Evolutionary conservation across 2,797 vertebrate species (phyloP).

Genomic region (Alosa sapidissima): DNA sequence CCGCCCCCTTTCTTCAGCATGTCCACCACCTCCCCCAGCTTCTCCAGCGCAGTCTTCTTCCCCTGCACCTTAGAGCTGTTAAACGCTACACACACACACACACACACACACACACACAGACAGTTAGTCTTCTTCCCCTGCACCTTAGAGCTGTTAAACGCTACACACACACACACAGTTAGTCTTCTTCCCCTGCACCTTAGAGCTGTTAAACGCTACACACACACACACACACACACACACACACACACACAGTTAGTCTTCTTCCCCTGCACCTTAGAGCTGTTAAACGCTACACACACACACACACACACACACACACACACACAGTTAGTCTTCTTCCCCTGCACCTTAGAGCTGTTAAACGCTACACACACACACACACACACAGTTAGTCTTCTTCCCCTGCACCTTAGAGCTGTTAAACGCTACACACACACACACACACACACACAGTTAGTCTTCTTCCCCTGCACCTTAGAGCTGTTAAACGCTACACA

Average conservation of each 20-base stretch:
- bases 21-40: slow-evolving; percentile 75
- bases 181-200: too few species aligned
- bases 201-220: too few species aligned
- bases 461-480: too few species aligned
- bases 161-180: not conserved
- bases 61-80: slow-evolving; percentile 56
- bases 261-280: slow-evolving; percentile 67
- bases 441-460: not conserved
- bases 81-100: slow-evolving; percentile 18
- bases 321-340: slow-evolving; percentile 66
- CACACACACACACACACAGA: too few species aligned
- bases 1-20: slow-evolving; percentile 72
- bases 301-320: not conserved
- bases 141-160: slow-evolving; percentile 31
- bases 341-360: slow-evolving; percentile 60
- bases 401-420: slow-evolving; percentile 62
- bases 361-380: slow-evolving; percentile 20
- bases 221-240: not conserved
- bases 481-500: too few species aligned
- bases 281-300: not conserved
- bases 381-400: slow-evolving; percentile 63
- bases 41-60: slow-evolving; percentile 75
- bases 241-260: slow-evolving; percentile 38
- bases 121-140: slow-evolving; percentile 69
- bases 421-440: not conserved